These are phyloP conservation scores for Rallus crepitans DNA, from an alignment of 2,797 vertebrate genomes.

Conservation along the genomic window DNA sequence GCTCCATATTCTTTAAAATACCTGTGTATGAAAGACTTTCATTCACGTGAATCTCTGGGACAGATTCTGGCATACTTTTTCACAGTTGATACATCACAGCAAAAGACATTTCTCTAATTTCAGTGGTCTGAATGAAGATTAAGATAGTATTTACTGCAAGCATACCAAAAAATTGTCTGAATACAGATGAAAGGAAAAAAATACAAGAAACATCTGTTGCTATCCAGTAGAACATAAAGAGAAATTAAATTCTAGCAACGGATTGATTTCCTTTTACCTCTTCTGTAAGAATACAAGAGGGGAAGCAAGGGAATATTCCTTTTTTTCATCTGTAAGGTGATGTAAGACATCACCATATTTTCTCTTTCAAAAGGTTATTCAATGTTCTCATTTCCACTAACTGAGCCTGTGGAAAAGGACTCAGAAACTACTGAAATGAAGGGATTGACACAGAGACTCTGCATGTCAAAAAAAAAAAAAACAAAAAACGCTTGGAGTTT, in stretches of 20 bases:
- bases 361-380: background rate
- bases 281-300: background rate
- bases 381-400: background rate
- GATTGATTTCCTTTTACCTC: background rate
- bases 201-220: background rate
- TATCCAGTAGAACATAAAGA: background rate
- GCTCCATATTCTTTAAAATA: background rate
- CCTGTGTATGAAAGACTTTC: background rate
- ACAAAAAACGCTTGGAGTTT: background rate
- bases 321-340: background rate
- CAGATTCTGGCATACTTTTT: background rate
- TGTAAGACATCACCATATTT: background rate
- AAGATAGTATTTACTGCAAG: background rate
- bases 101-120: background rate
- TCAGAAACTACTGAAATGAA: background rate
- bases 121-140: background rate
- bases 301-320: background rate
- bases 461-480: background rate
- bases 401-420: background rate
- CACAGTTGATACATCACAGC: background rate
- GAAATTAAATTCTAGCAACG: background rate
- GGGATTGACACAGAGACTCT: background rate
- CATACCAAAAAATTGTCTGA: background rate
- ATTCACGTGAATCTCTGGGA: background rate
- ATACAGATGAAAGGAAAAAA: no score